Evolutionary conservation across 2,888 invertebrate species (phyloP).

Genomic region (Hirtodrosophila duncani): DNA sequence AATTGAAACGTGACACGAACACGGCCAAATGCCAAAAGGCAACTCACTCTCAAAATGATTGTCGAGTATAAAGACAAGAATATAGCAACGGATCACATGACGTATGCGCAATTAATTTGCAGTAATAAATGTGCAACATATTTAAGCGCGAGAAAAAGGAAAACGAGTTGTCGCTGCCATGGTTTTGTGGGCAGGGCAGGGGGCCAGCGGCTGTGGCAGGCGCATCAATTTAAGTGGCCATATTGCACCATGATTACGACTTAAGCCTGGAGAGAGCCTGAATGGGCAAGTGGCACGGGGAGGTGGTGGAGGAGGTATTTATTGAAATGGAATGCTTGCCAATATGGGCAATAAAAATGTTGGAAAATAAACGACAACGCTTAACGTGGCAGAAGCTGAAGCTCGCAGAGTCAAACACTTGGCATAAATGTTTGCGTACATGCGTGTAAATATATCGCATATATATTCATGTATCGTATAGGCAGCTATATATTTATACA

Average conservation of each 20-base stretch:
- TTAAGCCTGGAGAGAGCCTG: constrained; percentile 26
- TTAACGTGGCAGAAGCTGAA: constrained; percentile 37
- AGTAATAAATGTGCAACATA: constrained; percentile 36
- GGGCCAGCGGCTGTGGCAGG: constrained; percentile 24
- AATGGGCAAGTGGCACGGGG: neutral
- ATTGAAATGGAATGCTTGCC: constrained; percentile 53
- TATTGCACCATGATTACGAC: constrained; percentile 53
- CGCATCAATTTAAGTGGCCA: constrained; percentile 53
- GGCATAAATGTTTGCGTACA: constrained; percentile 51
- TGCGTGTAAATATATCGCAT: constrained; percentile 8
- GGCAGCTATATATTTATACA: constrained; percentile 5
- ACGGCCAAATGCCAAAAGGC: constrained; percentile 6
- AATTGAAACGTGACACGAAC: constrained; percentile 28
- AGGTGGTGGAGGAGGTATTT: constrained; percentile 1
- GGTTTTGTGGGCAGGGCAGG: neutral
- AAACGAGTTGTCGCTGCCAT: constrained; percentile 15
- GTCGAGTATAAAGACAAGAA: neutral
- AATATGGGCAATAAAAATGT: constrained; percentile 63
- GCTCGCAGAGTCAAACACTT: constrained; percentile 47
- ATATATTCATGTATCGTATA: constrained; percentile 1
- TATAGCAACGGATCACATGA: constrained; percentile 28
- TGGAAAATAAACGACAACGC: constrained; percentile 51
- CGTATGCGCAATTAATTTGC: constrained; percentile 62
- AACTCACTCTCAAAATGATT: constrained; percentile 12
- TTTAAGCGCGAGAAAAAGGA: constrained; percentile 9